phyloP scores from a whole-genome alignment of 1,140 invertebrate species.

The Monochamus saltuarius region DNA sequence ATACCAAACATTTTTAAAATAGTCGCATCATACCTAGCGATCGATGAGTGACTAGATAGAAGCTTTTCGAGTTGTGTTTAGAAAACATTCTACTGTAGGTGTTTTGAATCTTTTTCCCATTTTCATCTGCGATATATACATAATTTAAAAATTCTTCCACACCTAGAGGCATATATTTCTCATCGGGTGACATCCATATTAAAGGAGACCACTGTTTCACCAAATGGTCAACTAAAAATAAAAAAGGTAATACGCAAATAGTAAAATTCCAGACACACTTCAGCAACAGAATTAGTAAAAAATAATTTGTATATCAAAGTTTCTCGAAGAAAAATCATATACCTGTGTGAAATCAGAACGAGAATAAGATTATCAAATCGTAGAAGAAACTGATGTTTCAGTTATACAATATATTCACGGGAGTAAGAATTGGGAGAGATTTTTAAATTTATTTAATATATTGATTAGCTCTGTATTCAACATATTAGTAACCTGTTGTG shows the following conservation, averaged over 20 bases:
- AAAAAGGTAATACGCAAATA: neutral
- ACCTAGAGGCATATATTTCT: conserved; percentile 62
- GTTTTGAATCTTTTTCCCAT: conserved; percentile 28
- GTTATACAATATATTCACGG: no score
- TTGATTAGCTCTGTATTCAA: no score
- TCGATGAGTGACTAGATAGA: conserved; percentile 58
- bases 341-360: no score
- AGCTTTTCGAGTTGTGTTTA: conserved; percentile 48
- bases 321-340: no score
- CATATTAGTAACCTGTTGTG: no score
- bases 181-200: conserved; percentile 64
- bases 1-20: neutral
- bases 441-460: no score
- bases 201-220: conserved; percentile 61
- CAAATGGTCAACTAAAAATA: conserved; percentile 37
- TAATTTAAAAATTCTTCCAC: conserved; percentile 63
- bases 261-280: no score
- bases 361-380: no score
- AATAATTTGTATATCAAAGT: no score
- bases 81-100: conserved; percentile 30
- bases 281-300: no score
- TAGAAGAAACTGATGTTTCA: no score
- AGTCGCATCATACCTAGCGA: conserved; percentile 50
- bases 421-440: no score
- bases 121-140: conserved; percentile 52